These are phyloP conservation scores for Emydocephalus ijimae DNA, from an alignment of 2,113 vertebrate species.

Conservation along the genomic window DNA sequence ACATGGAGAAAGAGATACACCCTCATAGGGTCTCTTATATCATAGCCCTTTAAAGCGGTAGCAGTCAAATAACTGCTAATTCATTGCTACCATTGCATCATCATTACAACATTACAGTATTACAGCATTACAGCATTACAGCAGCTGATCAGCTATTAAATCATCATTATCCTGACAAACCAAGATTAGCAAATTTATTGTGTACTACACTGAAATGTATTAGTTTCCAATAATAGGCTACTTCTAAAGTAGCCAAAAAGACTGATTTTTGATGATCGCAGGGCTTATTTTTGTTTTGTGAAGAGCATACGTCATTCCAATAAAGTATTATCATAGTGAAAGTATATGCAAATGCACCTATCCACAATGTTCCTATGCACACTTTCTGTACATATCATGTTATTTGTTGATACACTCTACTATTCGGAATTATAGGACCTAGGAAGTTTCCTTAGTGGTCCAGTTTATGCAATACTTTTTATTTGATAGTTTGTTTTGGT, in stretches of 20 bases:
- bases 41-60: too few relatives aligned
- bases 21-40: too few relatives aligned
- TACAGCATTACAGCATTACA: too few relatives aligned
- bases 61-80: too few relatives aligned
- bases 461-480: background rate
- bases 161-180: too few relatives aligned
- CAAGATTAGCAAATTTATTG: background rate
- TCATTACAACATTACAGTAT: too few relatives aligned
- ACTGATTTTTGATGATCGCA: background rate
- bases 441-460: background rate
- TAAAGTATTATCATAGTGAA: background rate
- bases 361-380: background rate
- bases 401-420: background rate
- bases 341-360: background rate
- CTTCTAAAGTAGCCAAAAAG: background rate
- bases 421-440: background rate
- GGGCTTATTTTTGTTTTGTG: background rate
- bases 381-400: background rate
- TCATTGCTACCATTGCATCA: too few relatives aligned
- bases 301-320: background rate
- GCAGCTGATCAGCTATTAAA: too few relatives aligned
- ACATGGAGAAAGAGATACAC: too few relatives aligned
- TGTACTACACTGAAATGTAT: background rate
- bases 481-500: background rate
- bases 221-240: background rate